phyloP scores from a whole-genome alignment of 2,888 invertebrate species.

The Gnatocerus cornutus region DNA sequence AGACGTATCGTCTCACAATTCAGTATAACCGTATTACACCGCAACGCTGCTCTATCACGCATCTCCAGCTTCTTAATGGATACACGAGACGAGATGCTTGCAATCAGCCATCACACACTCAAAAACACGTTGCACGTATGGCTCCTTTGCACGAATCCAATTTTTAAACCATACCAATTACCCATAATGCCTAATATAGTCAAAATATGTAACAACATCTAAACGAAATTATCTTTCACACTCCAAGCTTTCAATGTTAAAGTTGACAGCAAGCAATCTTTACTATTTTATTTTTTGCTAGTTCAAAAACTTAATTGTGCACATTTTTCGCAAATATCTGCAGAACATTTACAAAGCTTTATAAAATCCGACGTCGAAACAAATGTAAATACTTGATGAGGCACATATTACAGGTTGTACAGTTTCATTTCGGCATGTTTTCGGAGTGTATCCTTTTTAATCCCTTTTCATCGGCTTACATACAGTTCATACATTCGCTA shows the following conservation, averaged over 20 bases:
- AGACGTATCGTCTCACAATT: conserved; percentile 30
- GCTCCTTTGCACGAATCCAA: conserved; percentile 47
- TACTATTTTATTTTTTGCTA: background rate
- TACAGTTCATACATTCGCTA: conserved; percentile 39
- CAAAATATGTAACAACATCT: too few relatives aligned
- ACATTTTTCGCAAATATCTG: conserved; percentile 31
- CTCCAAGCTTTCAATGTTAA: too few relatives aligned
- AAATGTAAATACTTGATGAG: conserved; percentile 46
- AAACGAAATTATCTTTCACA: too few relatives aligned
- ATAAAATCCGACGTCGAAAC: conserved; percentile 30
- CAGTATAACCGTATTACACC: conserved; percentile 26
- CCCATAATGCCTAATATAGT: background rate
- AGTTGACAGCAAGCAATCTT: background rate
- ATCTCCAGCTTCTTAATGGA: conserved; percentile 47
- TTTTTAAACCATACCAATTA: conserved; percentile 26
- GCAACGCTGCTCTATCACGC: conserved; percentile 49
- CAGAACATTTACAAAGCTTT: conserved; percentile 33
- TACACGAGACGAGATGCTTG: conserved; percentile 38
- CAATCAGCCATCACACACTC: conserved; percentile 48
- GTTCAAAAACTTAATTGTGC: background rate
- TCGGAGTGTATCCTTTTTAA: conserved; percentile 43
- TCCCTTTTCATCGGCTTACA: conserved; percentile 44
- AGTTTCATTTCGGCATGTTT: conserved; percentile 45
- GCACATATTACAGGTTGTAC: conserved; percentile 47
- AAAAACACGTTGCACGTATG: conserved; percentile 43